Conservation (phyloP, 2,888 invertebrate species). For the Diaprepes abbreviatus region DNA sequence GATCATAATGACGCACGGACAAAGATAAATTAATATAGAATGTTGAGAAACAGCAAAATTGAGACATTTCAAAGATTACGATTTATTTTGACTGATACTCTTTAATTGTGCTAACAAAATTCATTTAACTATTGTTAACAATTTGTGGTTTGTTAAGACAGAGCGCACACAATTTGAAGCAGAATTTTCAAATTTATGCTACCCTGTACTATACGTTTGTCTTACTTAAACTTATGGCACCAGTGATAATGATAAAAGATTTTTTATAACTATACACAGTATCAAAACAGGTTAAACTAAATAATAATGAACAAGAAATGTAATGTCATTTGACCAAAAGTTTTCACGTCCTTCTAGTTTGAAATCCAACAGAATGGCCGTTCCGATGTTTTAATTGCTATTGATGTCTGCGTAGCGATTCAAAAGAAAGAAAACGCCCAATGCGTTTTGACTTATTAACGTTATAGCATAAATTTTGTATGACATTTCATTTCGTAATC, state of each 20-base stretch:
- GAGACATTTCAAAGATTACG: neutral
- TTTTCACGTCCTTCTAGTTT: too few species aligned
- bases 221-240: constrained; percentile 18
- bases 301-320: neutral
- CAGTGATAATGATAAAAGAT: constrained; percentile 13
- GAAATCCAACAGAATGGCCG: too few species aligned
- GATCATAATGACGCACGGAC: too few species aligned
- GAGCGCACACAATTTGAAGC: neutral
- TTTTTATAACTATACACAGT: constrained; percentile 7
- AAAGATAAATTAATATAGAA: too few species aligned
- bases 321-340: too few species aligned
- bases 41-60: too few species aligned
- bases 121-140: neutral
- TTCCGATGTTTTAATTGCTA: too few species aligned
- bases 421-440: too few species aligned
- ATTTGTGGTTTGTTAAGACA: neutral
- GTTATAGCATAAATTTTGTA: too few species aligned
- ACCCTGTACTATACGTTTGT: neutral
- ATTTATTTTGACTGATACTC: neutral
- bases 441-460: too few species aligned
- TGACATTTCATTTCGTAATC: too few species aligned
- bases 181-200: neutral
- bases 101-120: neutral
- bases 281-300: neutral
- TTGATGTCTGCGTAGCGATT: too few species aligned